A percentile compares a stretch with the other conserved stretches of the same genome.
Conservation (phyloP, 2,888 invertebrate genomes). For the Dolomedes plantarius region DNA sequence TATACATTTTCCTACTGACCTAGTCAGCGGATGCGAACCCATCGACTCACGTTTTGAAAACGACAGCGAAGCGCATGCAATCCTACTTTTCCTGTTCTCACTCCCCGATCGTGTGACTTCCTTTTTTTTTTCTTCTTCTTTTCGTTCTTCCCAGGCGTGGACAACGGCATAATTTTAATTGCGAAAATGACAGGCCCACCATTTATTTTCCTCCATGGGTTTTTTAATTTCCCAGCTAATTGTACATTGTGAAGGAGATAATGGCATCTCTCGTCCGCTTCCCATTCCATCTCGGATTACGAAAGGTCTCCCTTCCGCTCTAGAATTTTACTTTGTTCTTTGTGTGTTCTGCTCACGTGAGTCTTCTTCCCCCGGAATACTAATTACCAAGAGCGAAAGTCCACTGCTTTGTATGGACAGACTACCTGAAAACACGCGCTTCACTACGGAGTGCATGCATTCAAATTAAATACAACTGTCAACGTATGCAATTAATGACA, state of each 20-base stretch:
- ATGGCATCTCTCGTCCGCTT: too few species aligned
- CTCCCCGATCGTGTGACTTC: too few species aligned
- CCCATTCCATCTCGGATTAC: background rate
- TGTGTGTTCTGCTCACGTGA: background rate
- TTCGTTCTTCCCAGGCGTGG: background rate
- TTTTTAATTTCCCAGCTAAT: too few species aligned
- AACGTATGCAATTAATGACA: too few species aligned
- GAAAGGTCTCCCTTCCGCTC: background rate
- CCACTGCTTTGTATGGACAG: too few species aligned
- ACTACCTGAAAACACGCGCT: too few species aligned
- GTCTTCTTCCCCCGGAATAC: background rate
- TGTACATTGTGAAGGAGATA: too few species aligned
- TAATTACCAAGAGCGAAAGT: too few species aligned
- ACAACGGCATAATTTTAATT: background rate
- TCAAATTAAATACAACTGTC: too few species aligned
- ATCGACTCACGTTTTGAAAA: constrained; percentile 12
- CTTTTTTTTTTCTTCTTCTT: too few species aligned
- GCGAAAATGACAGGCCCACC: background rate
- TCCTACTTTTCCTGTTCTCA: background rate
- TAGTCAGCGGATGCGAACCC: constrained; percentile 24
- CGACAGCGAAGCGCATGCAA: background rate
- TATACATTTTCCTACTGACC: constrained; percentile 55
- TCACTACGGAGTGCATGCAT: too few species aligned
- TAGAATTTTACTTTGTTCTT: background rate
- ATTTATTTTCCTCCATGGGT: too few species aligned